Conservation (phyloP, 2,888 invertebrate species). For the Drosophila atripex region DNA sequence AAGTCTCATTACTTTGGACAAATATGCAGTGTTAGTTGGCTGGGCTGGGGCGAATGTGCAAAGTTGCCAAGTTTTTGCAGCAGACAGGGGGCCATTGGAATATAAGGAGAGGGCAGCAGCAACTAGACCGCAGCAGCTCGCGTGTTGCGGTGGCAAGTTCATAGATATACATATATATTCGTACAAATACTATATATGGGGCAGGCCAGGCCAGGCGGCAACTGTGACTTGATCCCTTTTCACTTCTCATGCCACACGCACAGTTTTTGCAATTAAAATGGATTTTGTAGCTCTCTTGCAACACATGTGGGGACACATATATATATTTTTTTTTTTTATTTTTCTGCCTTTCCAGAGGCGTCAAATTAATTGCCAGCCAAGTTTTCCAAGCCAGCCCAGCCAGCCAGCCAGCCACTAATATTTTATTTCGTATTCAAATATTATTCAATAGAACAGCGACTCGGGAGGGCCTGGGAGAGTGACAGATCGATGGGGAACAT, state of each 20-base stretch:
- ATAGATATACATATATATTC: conserved; percentile 34
- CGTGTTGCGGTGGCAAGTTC: conserved; percentile 79
- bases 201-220: conserved; percentile 61
- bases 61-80: conserved; percentile 64
- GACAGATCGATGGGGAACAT: conserved; percentile 35
- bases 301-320: conserved; percentile 45
- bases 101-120: conserved; percentile 43
- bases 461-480: no score
- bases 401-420: conserved; percentile 36
- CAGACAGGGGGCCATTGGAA: conserved; percentile 7
- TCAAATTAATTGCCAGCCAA: conserved; percentile 69
- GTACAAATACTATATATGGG: conserved; percentile 34
- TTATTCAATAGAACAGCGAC: conserved; percentile 36
- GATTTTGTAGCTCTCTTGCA: conserved; percentile 50
- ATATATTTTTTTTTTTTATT: conserved; percentile 32
- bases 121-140: conserved; percentile 45
- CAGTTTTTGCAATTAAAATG: conserved; percentile 55
- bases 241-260: conserved; percentile 75
- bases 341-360: conserved; percentile 48
- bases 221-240: conserved; percentile 71
- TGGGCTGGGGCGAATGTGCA: conserved; percentile 58
- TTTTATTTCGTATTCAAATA: conserved; percentile 33
- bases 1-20: conserved; percentile 80
- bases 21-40: conserved; percentile 63
- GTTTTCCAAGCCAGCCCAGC: conserved; percentile 28